Conservation (phyloP, 2,888 invertebrate genomes). For the Acleris emargana region DNA sequence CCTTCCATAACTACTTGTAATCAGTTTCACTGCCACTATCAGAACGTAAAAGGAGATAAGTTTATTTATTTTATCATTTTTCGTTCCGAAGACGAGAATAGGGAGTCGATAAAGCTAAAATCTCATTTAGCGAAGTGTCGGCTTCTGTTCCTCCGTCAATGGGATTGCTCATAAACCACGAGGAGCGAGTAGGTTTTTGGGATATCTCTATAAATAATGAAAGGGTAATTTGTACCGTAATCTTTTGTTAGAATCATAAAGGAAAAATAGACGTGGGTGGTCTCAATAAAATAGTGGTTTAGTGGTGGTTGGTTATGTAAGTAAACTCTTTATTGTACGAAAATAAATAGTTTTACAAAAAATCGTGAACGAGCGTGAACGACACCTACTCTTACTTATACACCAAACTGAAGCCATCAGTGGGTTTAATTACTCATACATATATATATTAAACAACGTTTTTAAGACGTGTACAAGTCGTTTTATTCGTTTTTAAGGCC, state of each 20-base stretch:
- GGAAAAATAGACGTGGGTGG: background rate
- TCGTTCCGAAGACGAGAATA: slow-evolving; percentile 19
- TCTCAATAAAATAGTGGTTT: too few species aligned
- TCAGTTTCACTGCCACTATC: slow-evolving; percentile 24
- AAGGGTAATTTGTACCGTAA: slow-evolving; percentile 20
- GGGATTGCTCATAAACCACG: slow-evolving; percentile 33
- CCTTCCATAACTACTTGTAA: slow-evolving; percentile 30
- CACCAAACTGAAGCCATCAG: too few species aligned
- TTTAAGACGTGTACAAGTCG: too few species aligned
- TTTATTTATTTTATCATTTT: slow-evolving; percentile 37
- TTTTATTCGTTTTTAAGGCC: too few species aligned
- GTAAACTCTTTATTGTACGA: too few species aligned
- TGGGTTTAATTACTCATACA: too few species aligned
- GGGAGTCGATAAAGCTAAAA: slow-evolving; percentile 34
- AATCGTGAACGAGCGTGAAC: too few species aligned
- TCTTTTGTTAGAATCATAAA: slow-evolving; percentile 1
- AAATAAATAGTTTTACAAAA: too few species aligned
- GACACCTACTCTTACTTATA: too few species aligned
- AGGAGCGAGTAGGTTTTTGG: slow-evolving; percentile 23
- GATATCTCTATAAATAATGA: slow-evolving; percentile 30
- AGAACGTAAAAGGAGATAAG: slow-evolving; percentile 16
- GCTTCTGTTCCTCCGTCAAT: slow-evolving; percentile 35
- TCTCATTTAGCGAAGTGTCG: slow-evolving; percentile 37
- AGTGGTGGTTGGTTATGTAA: too few species aligned
- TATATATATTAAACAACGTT: too few species aligned